A percentile compares a stretch with the other conserved stretches of the same genome.
phyloP scores from a whole-genome alignment of 2,797 vertebrate genomes.

The Cottoperca gobio region DNA sequence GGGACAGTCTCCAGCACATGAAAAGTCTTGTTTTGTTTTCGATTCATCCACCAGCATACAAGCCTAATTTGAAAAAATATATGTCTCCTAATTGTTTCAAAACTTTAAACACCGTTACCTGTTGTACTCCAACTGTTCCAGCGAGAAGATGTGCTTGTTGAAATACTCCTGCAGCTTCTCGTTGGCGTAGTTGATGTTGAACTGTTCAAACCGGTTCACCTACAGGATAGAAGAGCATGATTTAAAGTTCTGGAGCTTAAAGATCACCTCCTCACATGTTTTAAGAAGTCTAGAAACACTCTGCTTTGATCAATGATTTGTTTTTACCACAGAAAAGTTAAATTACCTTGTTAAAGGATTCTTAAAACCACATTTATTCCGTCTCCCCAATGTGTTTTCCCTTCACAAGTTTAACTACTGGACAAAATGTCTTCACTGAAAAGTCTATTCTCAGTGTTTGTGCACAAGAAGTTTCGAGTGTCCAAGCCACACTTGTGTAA shows the following conservation, averaged over 20 bases:
- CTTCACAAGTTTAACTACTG: not conserved
- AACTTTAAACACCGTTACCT: slow-evolving; percentile 74
- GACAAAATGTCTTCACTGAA: not conserved
- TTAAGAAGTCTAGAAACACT: not conserved
- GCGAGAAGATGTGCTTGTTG: slow-evolving; percentile 95
- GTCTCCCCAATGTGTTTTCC: not conserved
- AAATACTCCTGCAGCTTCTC: slow-evolving; percentile 96
- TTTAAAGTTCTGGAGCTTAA: slow-evolving; percentile 2
- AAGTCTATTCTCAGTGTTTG: not conserved
- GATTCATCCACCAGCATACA: not conserved
- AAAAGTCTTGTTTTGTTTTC: slow-evolving; percentile 24
- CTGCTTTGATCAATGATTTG: not conserved
- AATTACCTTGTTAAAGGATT: not conserved
- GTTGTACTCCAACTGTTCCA: slow-evolving; percentile 94
- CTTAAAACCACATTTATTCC: not conserved
- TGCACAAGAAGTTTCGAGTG: too few relatives aligned
- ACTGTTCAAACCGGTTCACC: slow-evolving; percentile 95
- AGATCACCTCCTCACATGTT: not conserved
- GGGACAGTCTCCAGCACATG: slow-evolving; percentile 24
- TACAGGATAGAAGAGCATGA: slow-evolving; percentile 51
- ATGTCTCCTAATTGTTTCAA: not conserved
- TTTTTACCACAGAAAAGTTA: not conserved
- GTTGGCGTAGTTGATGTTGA: slow-evolving; percentile 95
- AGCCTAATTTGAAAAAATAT: not conserved
- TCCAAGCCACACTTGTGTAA: too few relatives aligned